Percentiles rank a stretch among this genome's conserved stretches.
Conservation (phyloP, 2,797 vertebrate species). For the Chrysocyon brachyurus region DNA sequence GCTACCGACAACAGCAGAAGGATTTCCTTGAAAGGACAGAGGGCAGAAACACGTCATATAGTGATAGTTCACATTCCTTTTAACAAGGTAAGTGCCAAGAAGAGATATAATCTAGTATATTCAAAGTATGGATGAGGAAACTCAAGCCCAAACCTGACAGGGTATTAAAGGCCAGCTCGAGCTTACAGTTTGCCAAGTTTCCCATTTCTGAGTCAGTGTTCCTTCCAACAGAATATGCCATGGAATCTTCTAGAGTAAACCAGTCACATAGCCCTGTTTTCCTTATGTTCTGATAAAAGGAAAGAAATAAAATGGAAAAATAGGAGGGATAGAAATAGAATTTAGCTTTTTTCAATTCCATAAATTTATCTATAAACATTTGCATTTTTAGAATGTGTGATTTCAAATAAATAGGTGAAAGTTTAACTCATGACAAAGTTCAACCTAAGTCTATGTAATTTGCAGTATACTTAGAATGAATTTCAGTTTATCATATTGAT, state of each 20-base stretch:
- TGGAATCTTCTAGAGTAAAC: not conserved
- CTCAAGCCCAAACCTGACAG: not conserved
- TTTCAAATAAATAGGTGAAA: constrained; percentile 7
- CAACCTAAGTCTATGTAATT: not conserved
- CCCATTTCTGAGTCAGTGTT: not conserved
- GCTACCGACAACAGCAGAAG: not conserved
- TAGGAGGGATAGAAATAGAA: not conserved
- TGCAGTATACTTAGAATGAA: not conserved
- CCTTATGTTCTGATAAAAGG: not conserved
- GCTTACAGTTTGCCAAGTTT: not conserved
- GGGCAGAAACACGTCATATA: not conserved
- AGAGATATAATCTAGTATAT: not conserved
- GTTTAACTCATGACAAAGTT: not conserved
- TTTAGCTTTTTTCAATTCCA: not conserved
- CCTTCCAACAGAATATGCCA: not conserved
- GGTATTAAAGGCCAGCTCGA: not conserved
- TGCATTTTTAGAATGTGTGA: not conserved
- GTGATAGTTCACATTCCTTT: not conserved
- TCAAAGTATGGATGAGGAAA: not conserved
- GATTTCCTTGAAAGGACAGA: not conserved
- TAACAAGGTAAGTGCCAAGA: not conserved
- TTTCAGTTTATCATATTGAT: not conserved
- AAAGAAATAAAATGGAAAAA: not conserved
- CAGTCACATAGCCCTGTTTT: not conserved
- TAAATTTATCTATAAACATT: not conserved